Conservation (phyloP, 2,888 invertebrate genomes). For the Heliconius hortense region DNA sequence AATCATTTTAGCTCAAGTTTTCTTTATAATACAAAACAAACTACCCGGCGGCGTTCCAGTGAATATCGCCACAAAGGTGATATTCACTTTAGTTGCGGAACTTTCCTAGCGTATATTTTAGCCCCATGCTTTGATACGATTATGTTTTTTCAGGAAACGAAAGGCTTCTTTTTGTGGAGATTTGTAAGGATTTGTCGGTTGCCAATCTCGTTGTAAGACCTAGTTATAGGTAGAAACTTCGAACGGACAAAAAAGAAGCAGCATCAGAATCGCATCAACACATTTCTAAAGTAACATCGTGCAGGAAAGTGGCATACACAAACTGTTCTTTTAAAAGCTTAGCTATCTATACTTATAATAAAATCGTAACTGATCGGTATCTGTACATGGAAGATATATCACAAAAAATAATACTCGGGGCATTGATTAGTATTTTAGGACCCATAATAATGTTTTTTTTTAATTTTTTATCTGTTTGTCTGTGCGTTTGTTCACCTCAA, state of each 20-base stretch:
- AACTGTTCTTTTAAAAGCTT: neutral
- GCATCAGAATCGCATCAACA: slow-evolving; percentile 54
- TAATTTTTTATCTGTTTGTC: no score
- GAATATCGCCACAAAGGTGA: slow-evolving; percentile 39
- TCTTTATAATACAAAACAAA: slow-evolving; percentile 14
- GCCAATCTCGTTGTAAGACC: slow-evolving; percentile 69
- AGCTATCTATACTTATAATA: no score
- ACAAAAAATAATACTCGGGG: no score
- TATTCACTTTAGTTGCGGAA: slow-evolving; percentile 28
- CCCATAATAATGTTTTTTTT: no score
- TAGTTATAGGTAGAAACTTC: slow-evolving; percentile 66
- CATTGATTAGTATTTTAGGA: no score
- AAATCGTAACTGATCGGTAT: no score
- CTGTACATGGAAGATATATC: no score
- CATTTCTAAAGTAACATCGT: slow-evolving; percentile 54
- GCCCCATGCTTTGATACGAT: slow-evolving; percentile 61
- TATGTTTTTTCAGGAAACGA: slow-evolving; percentile 58
- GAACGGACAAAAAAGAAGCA: slow-evolving; percentile 68
- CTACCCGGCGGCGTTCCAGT: neutral
- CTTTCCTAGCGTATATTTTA: slow-evolving; percentile 45
- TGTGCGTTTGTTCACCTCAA: no score
- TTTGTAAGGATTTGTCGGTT: slow-evolving; percentile 73
- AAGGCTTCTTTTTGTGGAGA: slow-evolving; percentile 59
- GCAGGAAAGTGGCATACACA: slow-evolving; percentile 20
- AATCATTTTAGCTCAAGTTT: slow-evolving; percentile 8